Base-by-base conservation (phyloP, 2,797 vertebrate genomes). In the Xenopus petersii region DNA sequence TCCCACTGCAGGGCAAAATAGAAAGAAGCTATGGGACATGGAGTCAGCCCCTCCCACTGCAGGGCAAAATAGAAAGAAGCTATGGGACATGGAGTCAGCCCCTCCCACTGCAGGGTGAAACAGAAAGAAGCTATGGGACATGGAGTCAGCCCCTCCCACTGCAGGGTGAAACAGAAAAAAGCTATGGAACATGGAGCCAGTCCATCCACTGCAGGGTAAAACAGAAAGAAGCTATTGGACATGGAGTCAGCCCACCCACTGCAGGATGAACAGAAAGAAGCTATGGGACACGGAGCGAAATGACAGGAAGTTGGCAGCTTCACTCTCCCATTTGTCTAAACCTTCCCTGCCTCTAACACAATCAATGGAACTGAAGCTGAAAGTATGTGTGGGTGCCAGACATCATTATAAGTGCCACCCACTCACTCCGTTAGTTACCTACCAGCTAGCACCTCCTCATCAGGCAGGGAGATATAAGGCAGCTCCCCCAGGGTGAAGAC, bases 401-500 rank as follows among this genome's bases (percentile, higher is more conserved):
- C 33, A 36, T 6, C 33, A 36, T 36, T 36, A 21, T 36, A 21
- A 21, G 21, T 21, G 21, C 21, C 21, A 21, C 21, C 21, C 6
- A 21, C 21, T 21, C 21, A 21, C 21, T 21, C 21, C 21, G 21
- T 5, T 21, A 4, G n/a, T 5, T 47, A 79, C 88, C 51, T 84
- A 98, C 97, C 96, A 90, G 95, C 92, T 69, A 99, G 89, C 60
- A 96, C 93, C 72, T 97, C 93, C 0, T 98, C 95, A 1, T 98
- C 95, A 0, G 83, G 87, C 81, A 96, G 90, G 12, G 92, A 88
- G 26, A 84, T 49, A 42, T 95, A 92, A 0, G 97, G 97, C 92
- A 97, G 88, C 81, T 99, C 96, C 16, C 96, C 97, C 0, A 92
- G 93, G 1, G 83, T 95, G 86, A 98, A 98, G 75, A 98, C 93